Conservation (phyloP, 2,797 vertebrate species). For the Thamnophis elegans region DNA sequence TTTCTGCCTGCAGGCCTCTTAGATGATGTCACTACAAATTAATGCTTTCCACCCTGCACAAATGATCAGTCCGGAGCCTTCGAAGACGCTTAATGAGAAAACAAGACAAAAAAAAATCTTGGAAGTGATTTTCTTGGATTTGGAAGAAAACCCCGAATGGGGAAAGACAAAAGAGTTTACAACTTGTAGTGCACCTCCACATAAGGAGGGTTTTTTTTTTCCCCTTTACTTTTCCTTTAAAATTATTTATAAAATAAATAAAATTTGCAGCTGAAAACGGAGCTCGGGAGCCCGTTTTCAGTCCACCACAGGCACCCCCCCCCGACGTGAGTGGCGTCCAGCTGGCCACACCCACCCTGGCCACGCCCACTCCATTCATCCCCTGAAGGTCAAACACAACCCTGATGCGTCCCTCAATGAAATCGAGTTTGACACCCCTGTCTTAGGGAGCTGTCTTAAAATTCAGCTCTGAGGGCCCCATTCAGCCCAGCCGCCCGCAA, state of each 20-base stretch:
- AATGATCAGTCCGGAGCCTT: conserved; percentile 49
- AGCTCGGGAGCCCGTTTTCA: no score
- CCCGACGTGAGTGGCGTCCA: no score
- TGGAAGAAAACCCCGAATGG: conserved; percentile 33
- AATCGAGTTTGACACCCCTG: no score
- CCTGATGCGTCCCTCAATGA: no score
- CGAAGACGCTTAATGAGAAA: conserved; percentile 34
- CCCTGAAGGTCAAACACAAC: no score
- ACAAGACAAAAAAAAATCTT: conserved; percentile 47
- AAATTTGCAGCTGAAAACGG: no score
- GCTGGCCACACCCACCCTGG: no score
- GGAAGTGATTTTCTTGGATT: conserved; percentile 42
- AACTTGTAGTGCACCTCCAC: background rate
- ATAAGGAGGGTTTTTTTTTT: background rate
- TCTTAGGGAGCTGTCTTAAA: background rate
- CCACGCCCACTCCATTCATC: no score
- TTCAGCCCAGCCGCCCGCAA: background rate
- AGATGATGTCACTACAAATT: conserved; percentile 59
- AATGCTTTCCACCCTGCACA: conserved; percentile 33
- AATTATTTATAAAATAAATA: no score
- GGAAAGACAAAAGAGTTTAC: conserved; percentile 4
- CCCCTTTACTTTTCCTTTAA: no score
- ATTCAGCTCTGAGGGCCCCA: no score
- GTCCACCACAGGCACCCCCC: no score
- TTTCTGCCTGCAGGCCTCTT: conserved; percentile 53